phyloP scores from a whole-genome alignment of 2,888 invertebrate genomes.

The Punctoribates punctum region DNA sequence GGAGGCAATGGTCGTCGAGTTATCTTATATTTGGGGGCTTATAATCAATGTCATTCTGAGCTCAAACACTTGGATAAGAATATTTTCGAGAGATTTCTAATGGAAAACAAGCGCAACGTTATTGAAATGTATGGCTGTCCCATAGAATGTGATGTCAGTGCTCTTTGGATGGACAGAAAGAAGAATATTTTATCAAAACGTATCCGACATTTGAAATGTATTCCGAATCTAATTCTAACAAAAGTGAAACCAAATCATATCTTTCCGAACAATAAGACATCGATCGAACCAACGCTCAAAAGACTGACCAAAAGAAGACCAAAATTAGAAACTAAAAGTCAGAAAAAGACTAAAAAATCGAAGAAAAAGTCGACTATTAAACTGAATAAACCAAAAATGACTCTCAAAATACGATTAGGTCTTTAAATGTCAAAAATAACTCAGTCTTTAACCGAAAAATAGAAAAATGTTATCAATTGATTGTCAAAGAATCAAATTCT shows the following conservation, averaged over 20 bases:
- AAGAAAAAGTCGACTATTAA: neutral
- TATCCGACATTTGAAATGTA: conserved; percentile 6
- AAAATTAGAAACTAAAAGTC: neutral
- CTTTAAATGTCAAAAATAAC: neutral
- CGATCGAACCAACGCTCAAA: neutral
- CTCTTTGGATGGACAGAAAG: conserved; percentile 27
- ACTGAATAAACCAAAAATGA: neutral
- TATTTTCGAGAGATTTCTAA: conserved; percentile 37
- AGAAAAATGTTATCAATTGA: neutral
- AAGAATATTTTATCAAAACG: neutral
- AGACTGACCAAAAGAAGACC: neutral
- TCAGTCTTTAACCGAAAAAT: neutral
- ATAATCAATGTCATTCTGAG: conserved; percentile 25
- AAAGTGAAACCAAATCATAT: conserved; percentile 4
- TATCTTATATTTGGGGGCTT: conserved; percentile 35
- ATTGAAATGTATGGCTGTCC: conserved; percentile 42
- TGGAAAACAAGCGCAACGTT: conserved; percentile 29
- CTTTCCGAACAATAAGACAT: neutral
- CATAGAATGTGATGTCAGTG: conserved; percentile 28
- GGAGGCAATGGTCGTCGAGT: conserved; percentile 39
- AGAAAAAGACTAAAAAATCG: neutral
- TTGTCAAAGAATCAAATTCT: neutral
- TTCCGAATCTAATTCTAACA: neutral
- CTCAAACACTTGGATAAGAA: conserved; percentile 12
- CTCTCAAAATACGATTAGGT: conserved; percentile 19